Base-by-base conservation (phyloP, 2,888 invertebrate species). In the Sinodicranocentrus sp. region DNA sequence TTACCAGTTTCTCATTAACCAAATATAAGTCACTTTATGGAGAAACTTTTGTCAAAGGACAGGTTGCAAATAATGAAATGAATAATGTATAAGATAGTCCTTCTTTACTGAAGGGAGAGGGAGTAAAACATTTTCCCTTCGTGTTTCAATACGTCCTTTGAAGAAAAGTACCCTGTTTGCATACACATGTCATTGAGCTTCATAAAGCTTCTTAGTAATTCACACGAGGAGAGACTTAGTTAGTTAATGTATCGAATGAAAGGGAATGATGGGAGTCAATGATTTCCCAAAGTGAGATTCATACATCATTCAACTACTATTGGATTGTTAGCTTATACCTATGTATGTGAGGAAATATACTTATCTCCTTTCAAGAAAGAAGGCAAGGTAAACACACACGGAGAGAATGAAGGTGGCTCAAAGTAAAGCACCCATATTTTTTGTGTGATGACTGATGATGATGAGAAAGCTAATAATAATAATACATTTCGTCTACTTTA, bases 201-300 rank as follows among this genome's bases (percentile, higher is more conserved):
- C n/a, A n/a, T n/a, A n/a, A n/a, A n/a, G n/a, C n/a, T 33, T 33
- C 33, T 33, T 33, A 10, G 5, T 33, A 6, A 48, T 48, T 48
- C 48, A 48, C n/a, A 15, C 10, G 48, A 48, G 15, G 39, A 39
- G 39, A 39, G 39, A 5, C 39, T 13, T 8, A n/a, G n/a, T n/a
- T n/a, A 6, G 33, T 10, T 52, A 52, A 52, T 52, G 52, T 8
- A 52, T n/a, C 6, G 25, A 57, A 57, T 57, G 63, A 44, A 21
- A 67, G 21, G 44, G 43, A 26, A 21, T 43, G 1, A 26, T 6
- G 13, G 43, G 21, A 44, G 67, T 67, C 43, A 43, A 67, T 44
- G 44, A 67, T 43, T 67, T 67, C 28, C 17, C 67, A 67, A 67
- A 67, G 43, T 44, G 65, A 65, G 39, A 65, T 23, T 39, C 65